Evolutionary conservation across 2,888 invertebrate species (phyloP).

Genomic region (Ichneumoninae sp.): DNA sequence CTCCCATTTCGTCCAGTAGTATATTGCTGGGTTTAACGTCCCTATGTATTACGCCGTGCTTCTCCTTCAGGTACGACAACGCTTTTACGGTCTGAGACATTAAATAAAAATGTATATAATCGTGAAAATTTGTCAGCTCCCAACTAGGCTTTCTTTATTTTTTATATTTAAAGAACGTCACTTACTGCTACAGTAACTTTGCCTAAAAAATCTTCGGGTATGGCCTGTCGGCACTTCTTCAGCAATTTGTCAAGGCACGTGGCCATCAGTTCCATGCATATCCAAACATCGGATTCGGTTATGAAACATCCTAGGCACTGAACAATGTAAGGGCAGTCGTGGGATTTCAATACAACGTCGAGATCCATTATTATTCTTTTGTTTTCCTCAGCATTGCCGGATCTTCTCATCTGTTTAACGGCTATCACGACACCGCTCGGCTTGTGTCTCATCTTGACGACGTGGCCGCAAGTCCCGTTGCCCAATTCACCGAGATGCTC

Average conservation of each 20-base stretch:
- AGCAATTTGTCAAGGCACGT: constrained; percentile 99
- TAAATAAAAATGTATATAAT: background rate
- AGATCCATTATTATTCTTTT: constrained; percentile 99
- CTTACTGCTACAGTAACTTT: constrained; percentile 98
- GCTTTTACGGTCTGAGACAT: constrained; percentile 94
- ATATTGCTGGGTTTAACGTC: constrained; percentile 99
- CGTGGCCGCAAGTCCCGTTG: constrained; percentile 98
- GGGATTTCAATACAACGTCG: constrained; percentile 98
- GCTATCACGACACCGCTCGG: constrained; percentile 95
- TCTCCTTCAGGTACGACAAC: constrained; percentile 98
- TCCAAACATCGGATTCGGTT: constrained; percentile 99
- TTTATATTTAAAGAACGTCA: constrained; percentile 68
- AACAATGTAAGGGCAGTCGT: constrained; percentile 98
- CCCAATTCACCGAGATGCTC: constrained; percentile 95
- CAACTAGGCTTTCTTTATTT: background rate
- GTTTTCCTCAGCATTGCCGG: constrained; percentile 98
- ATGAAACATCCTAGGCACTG: constrained; percentile 99
- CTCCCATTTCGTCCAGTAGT: constrained; percentile 96
- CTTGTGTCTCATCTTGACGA: constrained; percentile 97
- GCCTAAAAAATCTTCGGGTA: constrained; percentile 98
- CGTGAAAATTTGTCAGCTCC: background rate
- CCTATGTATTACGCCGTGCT: constrained; percentile 98
- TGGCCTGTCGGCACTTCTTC: constrained; percentile 93
- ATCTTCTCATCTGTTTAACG: constrained; percentile 99
- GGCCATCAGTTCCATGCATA: constrained; percentile 99